Conservation (phyloP, 2,113 vertebrate genomes). For the Gallinago jamesoni region DNA sequence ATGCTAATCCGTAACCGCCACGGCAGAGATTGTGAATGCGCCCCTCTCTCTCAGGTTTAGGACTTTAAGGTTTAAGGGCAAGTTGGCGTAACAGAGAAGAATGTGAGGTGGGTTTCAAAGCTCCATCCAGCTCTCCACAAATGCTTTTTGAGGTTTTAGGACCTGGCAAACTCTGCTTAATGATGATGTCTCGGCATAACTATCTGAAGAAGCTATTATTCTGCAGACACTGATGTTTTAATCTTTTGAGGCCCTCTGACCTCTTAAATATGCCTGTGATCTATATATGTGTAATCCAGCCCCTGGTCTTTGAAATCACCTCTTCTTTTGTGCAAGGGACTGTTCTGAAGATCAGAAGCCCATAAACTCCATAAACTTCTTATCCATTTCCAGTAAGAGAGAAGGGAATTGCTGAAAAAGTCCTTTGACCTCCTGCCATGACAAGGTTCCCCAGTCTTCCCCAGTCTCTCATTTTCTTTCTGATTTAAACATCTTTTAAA, state of each 20-base stretch:
- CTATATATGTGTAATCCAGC: not conserved
- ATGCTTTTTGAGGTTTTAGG: constrained; percentile 33
- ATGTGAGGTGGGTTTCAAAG: constrained; percentile 4
- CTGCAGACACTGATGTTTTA: constrained; percentile 1
- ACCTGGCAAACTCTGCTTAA: not conserved
- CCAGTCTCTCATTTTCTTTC: not conserved
- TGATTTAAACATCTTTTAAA: not conserved
- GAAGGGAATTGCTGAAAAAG: not conserved
- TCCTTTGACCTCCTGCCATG: not conserved
- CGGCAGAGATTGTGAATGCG: not conserved
- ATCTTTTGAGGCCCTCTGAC: constrained; percentile 48
- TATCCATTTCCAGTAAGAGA: constrained; percentile 5
- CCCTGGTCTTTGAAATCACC: constrained; percentile 37
- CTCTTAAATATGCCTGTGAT: constrained; percentile 48
- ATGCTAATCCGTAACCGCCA: not conserved
- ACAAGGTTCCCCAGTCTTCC: not conserved
- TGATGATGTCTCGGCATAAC: constrained; percentile 7
- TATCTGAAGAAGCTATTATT: constrained; percentile 16
- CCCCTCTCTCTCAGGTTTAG: not conserved
- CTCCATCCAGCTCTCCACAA: not conserved
- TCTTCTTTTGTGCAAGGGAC: constrained; percentile 4
- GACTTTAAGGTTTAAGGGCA: not conserved
- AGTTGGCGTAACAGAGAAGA: constrained; percentile 3
- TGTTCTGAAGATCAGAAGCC: constrained; percentile 36
- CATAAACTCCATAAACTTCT: constrained; percentile 22